Evolutionary conservation across 2,797 vertebrate species (phyloP).

Genomic region (Acanthopagrus latus): DNA sequence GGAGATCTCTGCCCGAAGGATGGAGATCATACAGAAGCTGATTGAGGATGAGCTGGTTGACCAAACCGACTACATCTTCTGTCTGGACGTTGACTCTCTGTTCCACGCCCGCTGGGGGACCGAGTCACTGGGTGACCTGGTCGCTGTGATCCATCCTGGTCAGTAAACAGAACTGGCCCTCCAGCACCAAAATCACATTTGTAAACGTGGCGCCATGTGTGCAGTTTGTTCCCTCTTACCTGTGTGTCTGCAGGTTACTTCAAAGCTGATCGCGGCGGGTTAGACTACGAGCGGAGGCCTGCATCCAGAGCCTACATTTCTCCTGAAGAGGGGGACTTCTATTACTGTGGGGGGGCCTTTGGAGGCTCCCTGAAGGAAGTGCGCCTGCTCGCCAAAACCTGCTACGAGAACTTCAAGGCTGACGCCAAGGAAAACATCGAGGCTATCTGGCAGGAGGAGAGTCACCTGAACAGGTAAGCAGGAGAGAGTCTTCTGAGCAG

Average conservation of each 20-base stretch:
- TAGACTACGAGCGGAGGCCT: conserved; percentile 84
- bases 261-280: conserved; percentile 17
- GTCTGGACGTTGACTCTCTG: conserved; percentile 77
- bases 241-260: conserved; percentile 74
- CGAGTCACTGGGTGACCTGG: conserved; percentile 79
- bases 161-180: background rate
- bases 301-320: conserved; percentile 81
- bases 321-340: conserved; percentile 84
- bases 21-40: conserved; percentile 82
- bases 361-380: conserved; percentile 78
- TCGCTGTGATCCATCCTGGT: conserved; percentile 84
- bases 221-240: background rate
- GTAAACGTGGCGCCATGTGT: too few relatives aligned
- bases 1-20: conserved; percentile 81
- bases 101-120: conserved; percentile 80
- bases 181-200: background rate
- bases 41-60: conserved; percentile 53
- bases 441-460: conserved; percentile 88
- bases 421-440: conserved; percentile 81
- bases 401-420: conserved; percentile 73
- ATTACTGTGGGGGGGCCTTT: conserved; percentile 82
- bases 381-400: conserved; percentile 73
- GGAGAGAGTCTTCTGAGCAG: too few relatives aligned
- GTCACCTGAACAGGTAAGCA: conserved; percentile 83
- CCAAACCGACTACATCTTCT: conserved; percentile 73